Evolutionary conservation across 2,113 vertebrate genomes (phyloP).

Genomic region (Alaudala cheleensis): DNA sequence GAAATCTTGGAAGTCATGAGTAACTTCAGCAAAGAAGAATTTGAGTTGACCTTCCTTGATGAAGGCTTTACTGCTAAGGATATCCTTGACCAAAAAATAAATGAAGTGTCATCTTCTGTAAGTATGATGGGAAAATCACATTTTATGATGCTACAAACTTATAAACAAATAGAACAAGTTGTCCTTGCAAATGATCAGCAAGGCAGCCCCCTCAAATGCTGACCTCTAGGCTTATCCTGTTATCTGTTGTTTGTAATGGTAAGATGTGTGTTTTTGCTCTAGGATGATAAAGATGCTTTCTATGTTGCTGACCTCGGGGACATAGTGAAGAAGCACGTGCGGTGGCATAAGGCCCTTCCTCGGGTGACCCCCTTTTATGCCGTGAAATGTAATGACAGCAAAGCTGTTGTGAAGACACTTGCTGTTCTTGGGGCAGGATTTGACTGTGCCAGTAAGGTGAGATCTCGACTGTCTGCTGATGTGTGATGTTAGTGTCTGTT

Average conservation of each 20-base stretch:
- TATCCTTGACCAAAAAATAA: conserved; percentile 94
- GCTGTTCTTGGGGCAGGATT: conserved; percentile 91
- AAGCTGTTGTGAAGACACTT: conserved; percentile 85
- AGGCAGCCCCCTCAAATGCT: not conserved
- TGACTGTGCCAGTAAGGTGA: conserved; percentile 97
- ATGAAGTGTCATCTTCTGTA: conserved; percentile 91
- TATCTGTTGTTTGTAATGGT: not conserved
- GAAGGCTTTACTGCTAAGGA: conserved; percentile 95
- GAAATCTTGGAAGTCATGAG: conserved; percentile 76
- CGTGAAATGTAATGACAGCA: conserved; percentile 94
- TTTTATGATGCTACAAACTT: not conserved
- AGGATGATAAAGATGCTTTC: conserved; percentile 98
- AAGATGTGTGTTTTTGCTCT: conserved; percentile 12
- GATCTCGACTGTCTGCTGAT: not conserved
- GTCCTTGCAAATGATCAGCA: not conserved
- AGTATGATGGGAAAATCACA: conserved; percentile 29
- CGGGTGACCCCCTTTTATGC: conserved; percentile 93
- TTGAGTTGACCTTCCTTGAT: conserved; percentile 89
- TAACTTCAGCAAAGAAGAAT: conserved; percentile 74
- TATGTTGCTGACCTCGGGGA: conserved; percentile 95
- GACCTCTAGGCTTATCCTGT: not conserved
- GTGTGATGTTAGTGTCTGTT: not conserved
- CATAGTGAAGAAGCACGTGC: conserved; percentile 90
- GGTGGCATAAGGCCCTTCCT: conserved; percentile 89
- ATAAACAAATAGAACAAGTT: not conserved